These are phyloP conservation scores for Venusia cambrica DNA, from an alignment of 2,888 invertebrate species.

Conservation along the genomic window DNA sequence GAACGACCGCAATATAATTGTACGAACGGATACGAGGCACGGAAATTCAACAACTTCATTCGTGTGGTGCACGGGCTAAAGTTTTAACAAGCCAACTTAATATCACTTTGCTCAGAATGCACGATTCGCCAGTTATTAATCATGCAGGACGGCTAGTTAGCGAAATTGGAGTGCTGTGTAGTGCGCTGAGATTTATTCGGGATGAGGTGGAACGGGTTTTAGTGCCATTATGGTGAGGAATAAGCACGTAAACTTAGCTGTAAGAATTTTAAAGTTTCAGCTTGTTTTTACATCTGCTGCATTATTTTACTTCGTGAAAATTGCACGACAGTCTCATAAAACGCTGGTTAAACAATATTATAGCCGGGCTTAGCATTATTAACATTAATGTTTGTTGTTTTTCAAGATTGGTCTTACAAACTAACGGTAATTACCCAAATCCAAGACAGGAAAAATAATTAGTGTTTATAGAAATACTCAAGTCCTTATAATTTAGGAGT, in stretches of 20 bases:
- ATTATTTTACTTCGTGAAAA: neutral
- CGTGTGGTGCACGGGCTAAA: constrained; percentile 64
- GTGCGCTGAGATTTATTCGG: constrained; percentile 47
- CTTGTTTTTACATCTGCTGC: constrained; percentile 13
- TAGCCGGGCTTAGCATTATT: too few relatives aligned
- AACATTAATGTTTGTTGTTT: too few relatives aligned
- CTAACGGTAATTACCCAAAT: too few relatives aligned
- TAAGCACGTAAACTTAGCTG: constrained; percentile 25
- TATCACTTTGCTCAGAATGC: constrained; percentile 76
- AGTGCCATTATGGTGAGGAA: constrained; percentile 24
- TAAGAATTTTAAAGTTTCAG: constrained; percentile 17
- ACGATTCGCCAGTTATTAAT: constrained; percentile 77
- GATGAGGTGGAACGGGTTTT: constrained; percentile 32
- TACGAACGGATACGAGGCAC: constrained; percentile 52
- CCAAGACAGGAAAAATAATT: too few relatives aligned
- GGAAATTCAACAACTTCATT: constrained; percentile 64
- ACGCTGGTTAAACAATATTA: too few relatives aligned
- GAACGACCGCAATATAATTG: constrained; percentile 51
- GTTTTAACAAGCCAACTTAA: constrained; percentile 82
- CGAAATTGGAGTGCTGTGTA: constrained; percentile 62
- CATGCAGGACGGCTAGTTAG: constrained; percentile 77
- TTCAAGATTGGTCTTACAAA: too few relatives aligned
- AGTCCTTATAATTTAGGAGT: too few relatives aligned
- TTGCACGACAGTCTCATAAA: neutral
- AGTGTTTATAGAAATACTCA: too few relatives aligned